A percentile compares a stretch with the other conserved stretches of the same genome.
These are phyloP conservation scores for Notothenia rossii DNA, from an alignment of 2,113 vertebrate species.

Conservation along the genomic window DNA sequence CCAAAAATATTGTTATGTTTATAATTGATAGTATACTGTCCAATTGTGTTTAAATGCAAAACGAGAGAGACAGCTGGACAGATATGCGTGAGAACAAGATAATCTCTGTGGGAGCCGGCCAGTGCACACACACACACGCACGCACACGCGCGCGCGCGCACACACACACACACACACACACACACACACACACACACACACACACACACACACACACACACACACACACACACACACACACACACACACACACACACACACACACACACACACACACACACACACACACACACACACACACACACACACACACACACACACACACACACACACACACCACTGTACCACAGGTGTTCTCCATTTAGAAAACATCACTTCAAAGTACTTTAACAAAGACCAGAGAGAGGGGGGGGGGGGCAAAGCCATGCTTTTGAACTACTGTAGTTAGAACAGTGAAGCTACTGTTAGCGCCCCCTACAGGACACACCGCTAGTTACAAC, in stretches of 20 bases:
- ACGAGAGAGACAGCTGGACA: slow-evolving; percentile 50
- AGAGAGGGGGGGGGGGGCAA: slow-evolving; percentile 13
- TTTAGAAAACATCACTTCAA: slow-evolving; percentile 67
- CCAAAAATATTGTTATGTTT: no score
- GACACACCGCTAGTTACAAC: not conserved
- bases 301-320: slow-evolving; percentile 24
- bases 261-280: slow-evolving; percentile 7
- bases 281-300: slow-evolving; percentile 17
- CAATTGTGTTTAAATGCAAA: no score
- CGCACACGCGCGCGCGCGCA: no score
- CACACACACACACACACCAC: slow-evolving; percentile 9
- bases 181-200: slow-evolving; percentile 2
- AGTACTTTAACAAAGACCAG: slow-evolving; percentile 64
- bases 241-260: slow-evolving; percentile 5
- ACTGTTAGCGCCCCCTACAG: slow-evolving; percentile 22
- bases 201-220: not conserved
- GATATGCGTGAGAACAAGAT: slow-evolving; percentile 64
- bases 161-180: slow-evolving; percentile 28
- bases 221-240: not conserved
- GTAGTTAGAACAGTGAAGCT: not conserved
- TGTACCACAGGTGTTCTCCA: slow-evolving; percentile 57
- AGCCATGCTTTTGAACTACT: slow-evolving; percentile 48
- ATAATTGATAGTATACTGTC: no score
- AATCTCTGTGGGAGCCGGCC: slow-evolving; percentile 56
- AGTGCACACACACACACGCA: not conserved